Conservation (phyloP, 2,888 invertebrate genomes). For the Ecdyonurus torrentis region DNA sequence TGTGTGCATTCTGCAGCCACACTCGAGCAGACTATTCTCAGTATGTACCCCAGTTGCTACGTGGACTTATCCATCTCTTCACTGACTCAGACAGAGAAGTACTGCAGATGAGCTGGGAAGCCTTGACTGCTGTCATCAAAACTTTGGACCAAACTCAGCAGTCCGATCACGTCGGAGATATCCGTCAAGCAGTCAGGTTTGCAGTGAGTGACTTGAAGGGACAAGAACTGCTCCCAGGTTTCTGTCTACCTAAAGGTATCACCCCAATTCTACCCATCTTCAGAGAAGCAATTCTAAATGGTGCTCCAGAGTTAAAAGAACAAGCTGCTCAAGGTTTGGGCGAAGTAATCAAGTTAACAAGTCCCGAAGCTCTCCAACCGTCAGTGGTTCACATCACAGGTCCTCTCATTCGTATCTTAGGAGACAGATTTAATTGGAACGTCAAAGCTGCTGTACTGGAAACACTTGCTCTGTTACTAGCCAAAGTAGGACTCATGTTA, state of each 20-base stretch:
- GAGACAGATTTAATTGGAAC: constrained; percentile 73
- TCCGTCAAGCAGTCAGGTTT: constrained; percentile 82
- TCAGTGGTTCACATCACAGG: constrained; percentile 97
- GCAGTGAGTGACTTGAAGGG: constrained; percentile 72
- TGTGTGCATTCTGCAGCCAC: constrained; percentile 80
- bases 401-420: constrained; percentile 91
- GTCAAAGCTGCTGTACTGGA: constrained; percentile 94
- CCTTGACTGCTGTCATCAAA: constrained; percentile 75
- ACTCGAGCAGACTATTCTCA: constrained; percentile 74
- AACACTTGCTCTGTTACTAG: constrained; percentile 77
- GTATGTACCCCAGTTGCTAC: constrained; percentile 73
- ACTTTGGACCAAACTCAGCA: constrained; percentile 70
- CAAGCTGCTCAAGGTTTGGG: constrained; percentile 83
- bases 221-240: constrained; percentile 67
- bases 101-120: constrained; percentile 78
- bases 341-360: constrained; percentile 67
- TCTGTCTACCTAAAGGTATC: constrained; percentile 85
- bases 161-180: constrained; percentile 71
- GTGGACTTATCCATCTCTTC: constrained; percentile 73
- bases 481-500: constrained; percentile 83
- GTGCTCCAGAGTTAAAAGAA: constrained; percentile 89
- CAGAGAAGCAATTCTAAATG: constrained; percentile 91
- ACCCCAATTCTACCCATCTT: constrained; percentile 87
- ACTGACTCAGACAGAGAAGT: constrained; percentile 67
- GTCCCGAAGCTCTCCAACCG: constrained; percentile 74